Conservation (phyloP, 2,113 vertebrate species). For the Gnathonemus echidnorhynchus region DNA sequence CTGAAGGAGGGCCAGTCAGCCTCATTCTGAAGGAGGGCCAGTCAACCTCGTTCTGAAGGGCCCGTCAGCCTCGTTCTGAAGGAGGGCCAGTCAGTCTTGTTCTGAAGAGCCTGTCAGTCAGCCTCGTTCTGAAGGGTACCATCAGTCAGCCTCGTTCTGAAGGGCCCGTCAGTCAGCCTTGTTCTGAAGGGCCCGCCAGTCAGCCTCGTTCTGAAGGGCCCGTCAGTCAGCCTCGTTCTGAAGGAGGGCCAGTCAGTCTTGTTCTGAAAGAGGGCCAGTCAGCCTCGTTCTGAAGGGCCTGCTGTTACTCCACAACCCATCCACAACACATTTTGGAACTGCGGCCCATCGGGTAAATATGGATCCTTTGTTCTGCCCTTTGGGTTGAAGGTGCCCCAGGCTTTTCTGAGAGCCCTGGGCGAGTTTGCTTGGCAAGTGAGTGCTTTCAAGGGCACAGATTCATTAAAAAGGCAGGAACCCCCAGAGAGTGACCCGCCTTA, state of each 20-base stretch:
- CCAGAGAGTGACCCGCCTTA: not conserved
- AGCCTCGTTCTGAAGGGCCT: not conserved
- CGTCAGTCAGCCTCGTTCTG: no score
- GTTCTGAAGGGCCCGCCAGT: not conserved
- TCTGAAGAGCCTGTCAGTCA: no score
- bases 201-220: not conserved
- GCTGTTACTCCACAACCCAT: not conserved
- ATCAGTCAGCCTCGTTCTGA: not conserved
- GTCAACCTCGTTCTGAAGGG: not conserved
- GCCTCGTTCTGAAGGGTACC: not conserved
- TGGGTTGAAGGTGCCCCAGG: not conserved
- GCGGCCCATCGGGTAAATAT: not conserved
- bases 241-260: no score
- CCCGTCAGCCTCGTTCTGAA: no score
- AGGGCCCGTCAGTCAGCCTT: no score
- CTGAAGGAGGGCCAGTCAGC: not conserved
- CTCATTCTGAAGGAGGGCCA: not conserved
- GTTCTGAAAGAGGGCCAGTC: no score
- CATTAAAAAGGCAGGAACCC: not conserved
- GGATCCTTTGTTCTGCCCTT: not conserved
- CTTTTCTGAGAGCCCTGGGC: not conserved
- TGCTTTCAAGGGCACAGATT: not conserved
- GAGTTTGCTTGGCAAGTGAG: not conserved
- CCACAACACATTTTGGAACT: not conserved
- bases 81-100: no score